A percentile compares a stretch with the other conserved stretches of the same genome.
These are phyloP conservation scores for Nemopilema nomurai DNA, from an alignment of 30 jellyfish, hydroid and myxozoan species.

Conservation along the genomic window DNA sequence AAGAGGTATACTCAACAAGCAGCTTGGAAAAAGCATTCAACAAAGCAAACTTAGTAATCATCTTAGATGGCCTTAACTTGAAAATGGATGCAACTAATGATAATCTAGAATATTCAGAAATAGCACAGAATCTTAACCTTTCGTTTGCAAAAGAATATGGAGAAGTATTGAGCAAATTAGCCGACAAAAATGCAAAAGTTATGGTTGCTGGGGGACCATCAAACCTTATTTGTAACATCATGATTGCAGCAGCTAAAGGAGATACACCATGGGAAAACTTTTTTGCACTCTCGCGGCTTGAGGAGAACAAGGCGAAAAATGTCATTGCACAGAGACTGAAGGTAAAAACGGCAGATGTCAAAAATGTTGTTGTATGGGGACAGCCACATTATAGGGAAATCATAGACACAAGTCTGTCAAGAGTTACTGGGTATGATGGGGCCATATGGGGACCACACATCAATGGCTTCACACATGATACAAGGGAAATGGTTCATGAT, in stretches of 20 bases:
- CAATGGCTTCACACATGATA: slow-evolving; percentile 64
- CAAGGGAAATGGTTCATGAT: slow-evolving; percentile 76
- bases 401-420: slow-evolving; percentile 70
- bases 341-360: slow-evolving; percentile 73
- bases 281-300: slow-evolving; percentile 72
- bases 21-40: slow-evolving; percentile 65
- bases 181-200: slow-evolving; percentile 61
- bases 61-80: slow-evolving; percentile 52
- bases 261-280: slow-evolving; percentile 35
- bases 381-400: slow-evolving; percentile 39
- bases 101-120: neutral
- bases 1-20: slow-evolving; percentile 33
- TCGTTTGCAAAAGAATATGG: slow-evolving; percentile 47
- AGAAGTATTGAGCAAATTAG: slow-evolving; percentile 34
- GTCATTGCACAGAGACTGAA: slow-evolving; percentile 72
- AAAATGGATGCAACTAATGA: slow-evolving; percentile 5
- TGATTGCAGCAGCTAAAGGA: slow-evolving; percentile 44
- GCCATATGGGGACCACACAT: slow-evolving; percentile 99
- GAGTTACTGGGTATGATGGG: slow-evolving; percentile 84
- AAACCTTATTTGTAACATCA: slow-evolving; percentile 42
- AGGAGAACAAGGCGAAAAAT: slow-evolving; percentile 84
- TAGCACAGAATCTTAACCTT: slow-evolving; percentile 21
- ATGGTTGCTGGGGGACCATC: slow-evolving; percentile 80
- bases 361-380: slow-evolving; percentile 87
- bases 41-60: slow-evolving; percentile 66